Evolutionary conservation across 2,113 vertebrate genomes (phyloP).

Genomic region (Sander lucioperca): DNA sequence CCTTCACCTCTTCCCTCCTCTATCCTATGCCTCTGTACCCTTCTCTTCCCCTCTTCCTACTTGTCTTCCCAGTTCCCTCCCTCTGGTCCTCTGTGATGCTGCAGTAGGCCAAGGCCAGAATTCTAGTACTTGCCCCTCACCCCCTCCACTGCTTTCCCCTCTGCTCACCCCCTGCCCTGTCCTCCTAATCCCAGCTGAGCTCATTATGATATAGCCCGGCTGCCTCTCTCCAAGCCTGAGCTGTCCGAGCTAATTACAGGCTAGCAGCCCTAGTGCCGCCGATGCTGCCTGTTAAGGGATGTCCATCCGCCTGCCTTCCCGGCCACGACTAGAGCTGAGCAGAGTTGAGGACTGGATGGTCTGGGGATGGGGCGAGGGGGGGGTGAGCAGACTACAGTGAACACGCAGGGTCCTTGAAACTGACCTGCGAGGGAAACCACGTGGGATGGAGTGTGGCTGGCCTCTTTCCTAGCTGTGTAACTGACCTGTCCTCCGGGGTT

Average conservation of each 20-base stretch:
- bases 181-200: conserved; percentile 99
- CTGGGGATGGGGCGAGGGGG: conserved; percentile 28
- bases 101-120: conserved; percentile 77
- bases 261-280: conserved; percentile 88
- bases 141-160: conserved; percentile 93
- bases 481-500: conserved; percentile 91
- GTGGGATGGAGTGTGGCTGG: conserved; percentile 84
- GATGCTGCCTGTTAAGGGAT: conserved; percentile 97
- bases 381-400: conserved; percentile 33
- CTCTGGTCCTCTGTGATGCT: conserved; percentile 87
- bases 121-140: conserved; percentile 85
- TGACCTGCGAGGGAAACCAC: conserved; percentile 91
- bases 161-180: conserved; percentile 92
- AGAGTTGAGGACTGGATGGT: conserved; percentile 50
- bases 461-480: conserved; percentile 89
- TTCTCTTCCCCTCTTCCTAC: conserved; percentile 64
- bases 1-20: conserved; percentile 72
- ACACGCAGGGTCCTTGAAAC: conserved; percentile 92
- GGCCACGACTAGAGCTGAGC: conserved; percentile 67
- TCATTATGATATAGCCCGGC: conserved; percentile 99
- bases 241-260: conserved; percentile 99
- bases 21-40: conserved; percentile 53
- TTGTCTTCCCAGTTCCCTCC: conserved; percentile 83
- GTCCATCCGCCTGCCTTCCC: conserved; percentile 80
- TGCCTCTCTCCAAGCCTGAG: conserved; percentile 98